Base-by-base conservation (phyloP, 2,797 vertebrate species). In the Erpetoichthys calabaricus region DNA sequence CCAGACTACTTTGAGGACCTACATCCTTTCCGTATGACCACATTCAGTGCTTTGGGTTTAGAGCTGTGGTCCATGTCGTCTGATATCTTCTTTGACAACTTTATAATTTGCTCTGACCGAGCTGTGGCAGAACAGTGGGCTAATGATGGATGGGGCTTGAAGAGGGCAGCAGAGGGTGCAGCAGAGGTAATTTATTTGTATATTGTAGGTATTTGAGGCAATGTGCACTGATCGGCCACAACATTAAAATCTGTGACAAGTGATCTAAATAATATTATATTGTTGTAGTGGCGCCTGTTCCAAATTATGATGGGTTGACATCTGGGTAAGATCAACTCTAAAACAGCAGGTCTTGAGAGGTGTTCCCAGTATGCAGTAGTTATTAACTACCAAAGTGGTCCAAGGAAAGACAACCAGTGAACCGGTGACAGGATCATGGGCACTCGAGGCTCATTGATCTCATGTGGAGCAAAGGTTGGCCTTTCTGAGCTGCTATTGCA, bases 11-110 rank as follows among this genome's bases (percentile, higher is more conserved):
- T 97, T 65, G 96, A 98, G 79, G 96, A 99, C 67, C 72, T 92
- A 61, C 86, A 97, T 56, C 95, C 96, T 0, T 98, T 94, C 81
- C 91, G 66, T 72, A 98, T 99, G 95, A 91, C 79, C 3, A 64
- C 96, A 0, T 86, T 99, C 78, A 90, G 62, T 60, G 96, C 94
- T n/a, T 62, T 99, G 63, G 96, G 96, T 0, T 88, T 98, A 57
- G 96, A 99, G 72, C 83, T 99, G 42, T 99, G 96, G 96, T 98
- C 95, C 67, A 99, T 98, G 96, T 92, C 91, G 10, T 89, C 90
- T 0, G 95, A 99, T 65, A 99, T 99, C 65, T 97, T 98, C 79
- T 99, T 99, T 57, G 94, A 99, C 75, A 97, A 99, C 74, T 98
- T 99, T 64, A 91, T 99, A 57, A 85, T 99, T 72, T 89, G 84